phyloP scores from a whole-genome alignment of 2,797 vertebrate species.

The Salmo trutta region DNA sequence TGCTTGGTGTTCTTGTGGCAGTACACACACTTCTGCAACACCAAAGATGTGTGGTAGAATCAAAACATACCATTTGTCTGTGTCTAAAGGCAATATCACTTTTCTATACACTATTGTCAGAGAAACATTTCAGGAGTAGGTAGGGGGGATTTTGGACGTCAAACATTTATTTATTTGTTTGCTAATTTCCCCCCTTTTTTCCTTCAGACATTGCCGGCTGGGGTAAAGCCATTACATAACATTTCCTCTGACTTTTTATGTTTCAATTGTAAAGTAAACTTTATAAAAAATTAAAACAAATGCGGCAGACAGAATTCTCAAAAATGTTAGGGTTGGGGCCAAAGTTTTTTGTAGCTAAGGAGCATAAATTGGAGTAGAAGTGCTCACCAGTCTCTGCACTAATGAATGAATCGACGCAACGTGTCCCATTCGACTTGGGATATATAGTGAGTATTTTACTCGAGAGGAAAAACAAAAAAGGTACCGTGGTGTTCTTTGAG shows the following conservation, averaged over 20 bases:
- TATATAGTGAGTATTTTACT: too few relatives aligned
- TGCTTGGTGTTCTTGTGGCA: slow-evolving; percentile 82
- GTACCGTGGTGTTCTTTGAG: too few relatives aligned
- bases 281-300: neutral
- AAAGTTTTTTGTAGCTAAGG: neutral
- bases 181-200: neutral
- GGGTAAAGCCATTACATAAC: neutral
- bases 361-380: neutral
- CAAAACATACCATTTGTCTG: neutral
- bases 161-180: slow-evolving; percentile 14
- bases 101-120: neutral
- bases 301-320: neutral
- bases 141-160: slow-evolving; percentile 6
- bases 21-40: slow-evolving; percentile 88
- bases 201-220: neutral
- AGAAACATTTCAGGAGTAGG: neutral
- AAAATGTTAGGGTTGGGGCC: neutral
- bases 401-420: too few relatives aligned
- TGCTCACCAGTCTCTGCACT: neutral
- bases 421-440: too few relatives aligned
- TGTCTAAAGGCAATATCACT: too few relatives aligned
- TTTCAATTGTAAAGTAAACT: neutral
- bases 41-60: neutral
- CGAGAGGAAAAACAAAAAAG: too few relatives aligned
- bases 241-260: neutral